Conservation (phyloP, 2,113 vertebrate species). For the Paralichthys olivaceus region DNA sequence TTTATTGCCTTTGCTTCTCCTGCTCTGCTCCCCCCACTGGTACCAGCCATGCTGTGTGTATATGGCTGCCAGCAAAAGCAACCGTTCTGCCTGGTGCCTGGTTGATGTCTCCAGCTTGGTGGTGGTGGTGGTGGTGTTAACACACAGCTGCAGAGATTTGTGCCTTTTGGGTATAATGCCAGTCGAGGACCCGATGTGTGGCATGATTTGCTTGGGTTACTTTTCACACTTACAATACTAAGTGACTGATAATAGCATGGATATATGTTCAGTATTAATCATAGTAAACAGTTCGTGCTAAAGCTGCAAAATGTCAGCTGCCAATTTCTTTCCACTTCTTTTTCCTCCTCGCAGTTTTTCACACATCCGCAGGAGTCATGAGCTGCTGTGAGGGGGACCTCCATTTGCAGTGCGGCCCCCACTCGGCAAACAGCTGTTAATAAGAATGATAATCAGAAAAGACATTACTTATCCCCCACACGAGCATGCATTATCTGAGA, state of each 20-base stretch:
- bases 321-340: conserved; percentile 29
- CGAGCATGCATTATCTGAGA: conserved; percentile 3
- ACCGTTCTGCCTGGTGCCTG: conserved; percentile 45
- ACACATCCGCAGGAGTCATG: conserved; percentile 46
- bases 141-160: conserved; percentile 37
- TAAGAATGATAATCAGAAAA: conserved; percentile 20
- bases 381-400: conserved; percentile 48
- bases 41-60: conserved; percentile 45
- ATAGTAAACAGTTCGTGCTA: conserved; percentile 6
- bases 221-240: conserved; percentile 24
- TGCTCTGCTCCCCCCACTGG: conserved; percentile 26
- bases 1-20: conserved; percentile 33
- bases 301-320: conserved; percentile 7
- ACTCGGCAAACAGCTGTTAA: conserved; percentile 47
- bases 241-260: conserved; percentile 26
- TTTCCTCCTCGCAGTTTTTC: conserved; percentile 24
- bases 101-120: conserved; percentile 35
- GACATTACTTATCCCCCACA: conserved; percentile 3
- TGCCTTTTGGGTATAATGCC: no score
- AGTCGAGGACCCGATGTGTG: neutral
- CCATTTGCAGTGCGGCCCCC: conserved; percentile 28
- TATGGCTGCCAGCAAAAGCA: conserved; percentile 48
- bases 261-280: neutral
- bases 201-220: conserved; percentile 31
- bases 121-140: neutral